Evolutionary conservation across 2,888 invertebrate genomes (phyloP).

Genomic region (Blastobasis adustella): DNA sequence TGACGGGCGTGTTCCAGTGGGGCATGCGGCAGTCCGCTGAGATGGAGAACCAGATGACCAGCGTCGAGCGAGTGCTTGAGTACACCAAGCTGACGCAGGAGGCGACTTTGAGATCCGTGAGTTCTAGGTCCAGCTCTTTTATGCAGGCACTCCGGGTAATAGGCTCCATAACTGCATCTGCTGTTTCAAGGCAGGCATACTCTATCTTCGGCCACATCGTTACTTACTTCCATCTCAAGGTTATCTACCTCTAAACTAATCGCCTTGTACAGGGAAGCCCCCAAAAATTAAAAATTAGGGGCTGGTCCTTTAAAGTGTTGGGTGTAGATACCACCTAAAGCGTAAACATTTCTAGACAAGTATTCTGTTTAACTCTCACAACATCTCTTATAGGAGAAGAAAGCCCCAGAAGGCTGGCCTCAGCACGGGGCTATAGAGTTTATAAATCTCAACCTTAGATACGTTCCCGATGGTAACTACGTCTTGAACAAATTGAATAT

Average conservation of each 20-base stretch:
- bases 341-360: no score
- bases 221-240: no score
- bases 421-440: slow-evolving; percentile 65
- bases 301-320: no score
- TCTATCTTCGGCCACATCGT: no score
- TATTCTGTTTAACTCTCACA: no score
- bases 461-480: slow-evolving; percentile 61
- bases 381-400: slow-evolving; percentile 13
- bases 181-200: no score
- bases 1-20: slow-evolving; percentile 82
- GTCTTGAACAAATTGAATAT: slow-evolving; percentile 73
- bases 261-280: no score
- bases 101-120: slow-evolving; percentile 51
- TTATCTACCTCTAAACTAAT: no score
- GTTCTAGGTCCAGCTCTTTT: slow-evolving; percentile 1
- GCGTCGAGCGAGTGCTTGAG: slow-evolving; percentile 86
- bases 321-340: no score
- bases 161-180: no score
- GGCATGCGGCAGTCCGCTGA: slow-evolving; percentile 93
- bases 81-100: slow-evolving; percentile 77
- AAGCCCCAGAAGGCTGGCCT: slow-evolving; percentile 70
- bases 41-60: slow-evolving; percentile 84
- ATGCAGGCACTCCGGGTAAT: no score
- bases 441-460: slow-evolving; percentile 64
- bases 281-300: no score